Percentiles rank a stretch among this genome's conserved stretches.
phyloP scores from a whole-genome alignment of 2,113 vertebrate genomes.

The Pluvianellus socialis region DNA sequence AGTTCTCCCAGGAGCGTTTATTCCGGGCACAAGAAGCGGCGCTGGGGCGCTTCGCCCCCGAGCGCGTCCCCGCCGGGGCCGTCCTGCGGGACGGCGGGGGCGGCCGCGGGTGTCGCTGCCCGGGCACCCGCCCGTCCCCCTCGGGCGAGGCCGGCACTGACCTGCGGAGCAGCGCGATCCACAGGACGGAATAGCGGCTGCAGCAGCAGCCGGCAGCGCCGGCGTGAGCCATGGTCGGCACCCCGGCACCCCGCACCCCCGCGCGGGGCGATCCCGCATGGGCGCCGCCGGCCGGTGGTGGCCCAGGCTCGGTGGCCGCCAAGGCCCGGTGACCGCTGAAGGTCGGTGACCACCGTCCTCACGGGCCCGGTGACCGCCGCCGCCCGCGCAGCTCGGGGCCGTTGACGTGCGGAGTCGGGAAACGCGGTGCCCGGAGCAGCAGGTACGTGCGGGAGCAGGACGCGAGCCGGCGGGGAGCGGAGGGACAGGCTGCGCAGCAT shows the following conservation, averaged over 20 bases:
- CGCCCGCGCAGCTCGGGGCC: background rate
- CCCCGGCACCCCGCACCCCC: background rate
- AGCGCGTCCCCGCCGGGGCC: background rate
- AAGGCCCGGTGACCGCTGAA: background rate
- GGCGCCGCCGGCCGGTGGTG: too few species aligned
- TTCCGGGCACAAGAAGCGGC: too few species aligned
- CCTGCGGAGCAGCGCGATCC: conserved; percentile 18
- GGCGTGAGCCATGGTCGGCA: background rate
- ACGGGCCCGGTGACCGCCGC: background rate
- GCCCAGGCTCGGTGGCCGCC: too few species aligned
- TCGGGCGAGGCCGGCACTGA: background rate
- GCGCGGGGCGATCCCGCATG: background rate
- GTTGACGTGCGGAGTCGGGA: rapidly evolving
- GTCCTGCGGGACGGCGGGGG: background rate
- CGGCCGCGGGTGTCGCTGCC: background rate
- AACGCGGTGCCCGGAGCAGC: background rate
- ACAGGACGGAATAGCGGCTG: conserved; percentile 6
- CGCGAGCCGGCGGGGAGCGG: background rate
- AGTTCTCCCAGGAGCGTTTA: background rate
- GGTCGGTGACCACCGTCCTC: background rate
- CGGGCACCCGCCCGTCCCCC: background rate
- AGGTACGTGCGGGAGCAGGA: background rate
- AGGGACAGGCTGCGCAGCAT: background rate
- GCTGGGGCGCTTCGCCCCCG: background rate
- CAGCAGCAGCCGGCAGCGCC: conserved; percentile 10